Percentiles rank a stretch among this genome's conserved stretches.
Evolutionary conservation across 1,140 invertebrate species (phyloP).

Genomic region (Drosophila prosaltans): DNA sequence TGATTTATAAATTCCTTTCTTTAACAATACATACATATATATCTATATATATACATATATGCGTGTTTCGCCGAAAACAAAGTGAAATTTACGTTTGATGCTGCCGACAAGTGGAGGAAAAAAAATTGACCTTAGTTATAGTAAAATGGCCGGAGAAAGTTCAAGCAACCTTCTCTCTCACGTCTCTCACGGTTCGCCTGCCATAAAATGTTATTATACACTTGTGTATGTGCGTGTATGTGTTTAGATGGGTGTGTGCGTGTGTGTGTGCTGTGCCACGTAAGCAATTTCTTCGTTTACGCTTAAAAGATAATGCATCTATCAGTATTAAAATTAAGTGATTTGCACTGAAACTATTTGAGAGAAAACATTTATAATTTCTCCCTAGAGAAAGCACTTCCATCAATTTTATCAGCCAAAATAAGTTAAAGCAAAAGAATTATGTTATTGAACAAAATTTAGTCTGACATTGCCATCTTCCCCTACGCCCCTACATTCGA

Average conservation of each 20-base stretch:
- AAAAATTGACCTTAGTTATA: constrained; percentile 7
- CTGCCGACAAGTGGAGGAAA: constrained; percentile 23
- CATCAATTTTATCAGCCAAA: no score
- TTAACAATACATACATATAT: no score
- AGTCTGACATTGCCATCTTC: no score
- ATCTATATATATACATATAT: not conserved
- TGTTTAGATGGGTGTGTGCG: not conserved
- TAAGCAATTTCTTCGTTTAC: not conserved
- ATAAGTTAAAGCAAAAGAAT: no score
- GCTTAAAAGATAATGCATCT: not conserved
- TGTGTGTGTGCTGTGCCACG: not conserved
- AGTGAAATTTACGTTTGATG: constrained; percentile 43
- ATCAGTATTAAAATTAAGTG: constrained; percentile 3
- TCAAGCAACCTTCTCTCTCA: constrained; percentile 29
- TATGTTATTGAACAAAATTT: no score
- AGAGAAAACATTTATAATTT: not conserved
- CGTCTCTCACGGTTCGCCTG: constrained; percentile 46
- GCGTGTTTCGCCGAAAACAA: constrained; percentile 14
- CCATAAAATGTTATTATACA: constrained; percentile 56
- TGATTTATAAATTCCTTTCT: constrained; percentile 65
- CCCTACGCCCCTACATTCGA: no score
- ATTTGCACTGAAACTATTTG: not conserved
- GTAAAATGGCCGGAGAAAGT: constrained; percentile 6
- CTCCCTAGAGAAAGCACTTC: no score
- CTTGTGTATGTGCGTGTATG: constrained; percentile 12